These are phyloP conservation scores for Lytechinus pictus DNA, from an alignment of 35 echinoderm and acorn worm genomes.

Conservation along the genomic window DNA sequence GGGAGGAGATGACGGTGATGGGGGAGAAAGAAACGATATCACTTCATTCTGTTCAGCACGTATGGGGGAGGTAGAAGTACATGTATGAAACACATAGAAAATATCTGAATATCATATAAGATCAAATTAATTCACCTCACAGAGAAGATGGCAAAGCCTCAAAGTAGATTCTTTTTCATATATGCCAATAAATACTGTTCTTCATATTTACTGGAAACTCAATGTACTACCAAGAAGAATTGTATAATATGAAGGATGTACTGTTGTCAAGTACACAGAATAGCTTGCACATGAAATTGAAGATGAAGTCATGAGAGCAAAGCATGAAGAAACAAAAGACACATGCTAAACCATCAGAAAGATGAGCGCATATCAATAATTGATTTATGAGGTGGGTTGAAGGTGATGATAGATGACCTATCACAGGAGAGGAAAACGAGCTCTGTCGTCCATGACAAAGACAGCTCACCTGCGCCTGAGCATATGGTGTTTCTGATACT, in stretches of 20 bases:
- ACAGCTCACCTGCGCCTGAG: neutral
- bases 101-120: neutral
- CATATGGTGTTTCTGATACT: neutral
- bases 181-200: neutral
- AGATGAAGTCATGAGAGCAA: neutral
- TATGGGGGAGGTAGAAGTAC: neutral
- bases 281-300: neutral
- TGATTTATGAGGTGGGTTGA: neutral
- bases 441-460: neutral
- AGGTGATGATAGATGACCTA: neutral
- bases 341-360: neutral
- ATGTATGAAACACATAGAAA: neutral
- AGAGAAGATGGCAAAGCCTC: no score
- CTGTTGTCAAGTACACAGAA: neutral
- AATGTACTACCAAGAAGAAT: no score
- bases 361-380: neutral
- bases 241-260: neutral
- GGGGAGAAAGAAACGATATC: neutral
- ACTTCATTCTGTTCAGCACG: neutral
- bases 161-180: neutral
- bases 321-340: neutral
- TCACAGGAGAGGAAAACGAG: neutral
- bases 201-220: no score
- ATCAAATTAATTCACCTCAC: neutral
- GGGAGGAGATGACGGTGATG: neutral